phyloP scores from a whole-genome alignment of 1,140 invertebrate genomes.

The Caenorhabditis remanei region DNA sequence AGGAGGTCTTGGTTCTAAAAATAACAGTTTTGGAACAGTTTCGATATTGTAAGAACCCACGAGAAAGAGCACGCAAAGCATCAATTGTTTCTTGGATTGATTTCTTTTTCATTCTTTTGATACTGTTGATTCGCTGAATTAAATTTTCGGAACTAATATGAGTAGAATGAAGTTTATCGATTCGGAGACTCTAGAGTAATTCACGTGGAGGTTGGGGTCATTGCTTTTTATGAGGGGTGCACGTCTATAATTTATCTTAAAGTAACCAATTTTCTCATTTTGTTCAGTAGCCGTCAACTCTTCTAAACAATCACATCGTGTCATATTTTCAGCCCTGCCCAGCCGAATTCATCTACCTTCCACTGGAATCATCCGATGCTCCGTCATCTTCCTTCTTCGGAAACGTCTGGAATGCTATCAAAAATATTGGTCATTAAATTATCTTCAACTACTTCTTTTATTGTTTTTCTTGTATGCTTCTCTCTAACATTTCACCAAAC shows the following conservation, averaged over 20 bases:
- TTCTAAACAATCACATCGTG: neutral
- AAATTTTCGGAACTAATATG: neutral
- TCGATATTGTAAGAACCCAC: too few relatives aligned
- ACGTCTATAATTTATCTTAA: too few relatives aligned
- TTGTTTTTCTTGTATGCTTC: neutral
- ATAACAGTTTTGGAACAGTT: neutral
- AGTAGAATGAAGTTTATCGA: neutral
- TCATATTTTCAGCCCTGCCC: conserved; percentile 41
- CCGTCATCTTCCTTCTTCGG: neutral
- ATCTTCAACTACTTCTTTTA: neutral
- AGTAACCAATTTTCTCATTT: too few relatives aligned
- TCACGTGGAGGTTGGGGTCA: too few relatives aligned
- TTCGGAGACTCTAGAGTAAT: neutral
- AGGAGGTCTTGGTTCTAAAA: neutral
- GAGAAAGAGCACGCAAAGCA: too few relatives aligned
- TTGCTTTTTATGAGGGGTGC: too few relatives aligned
- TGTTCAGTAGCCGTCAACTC: too few relatives aligned
- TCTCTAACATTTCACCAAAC: neutral
- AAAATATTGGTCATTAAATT: conserved; percentile 5
- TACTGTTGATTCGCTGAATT: neutral
- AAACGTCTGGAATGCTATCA: conserved; percentile 21
- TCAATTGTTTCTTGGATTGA: too few relatives aligned
- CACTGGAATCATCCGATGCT: neutral
- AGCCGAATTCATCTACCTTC: conserved; percentile 28
- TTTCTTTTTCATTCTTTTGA: neutral